Conservation (phyloP, 2,888 invertebrate genomes). For the Bombylius major region DNA sequence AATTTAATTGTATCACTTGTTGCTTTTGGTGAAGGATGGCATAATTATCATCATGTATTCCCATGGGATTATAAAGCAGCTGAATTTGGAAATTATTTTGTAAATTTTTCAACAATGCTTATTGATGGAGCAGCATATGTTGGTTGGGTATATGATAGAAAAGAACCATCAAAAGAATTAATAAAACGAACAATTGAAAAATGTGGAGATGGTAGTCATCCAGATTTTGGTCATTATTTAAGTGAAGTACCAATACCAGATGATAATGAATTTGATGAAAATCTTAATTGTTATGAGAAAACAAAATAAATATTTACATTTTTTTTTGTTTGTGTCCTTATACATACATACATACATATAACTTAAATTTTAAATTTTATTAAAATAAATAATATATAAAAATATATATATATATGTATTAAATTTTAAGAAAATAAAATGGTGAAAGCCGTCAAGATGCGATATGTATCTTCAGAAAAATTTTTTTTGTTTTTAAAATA, state of each 20-base stretch:
- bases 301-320: neutral
- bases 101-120: slow-evolving; percentile 57
- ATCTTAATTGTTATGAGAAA: slow-evolving; percentile 1
- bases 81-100: slow-evolving; percentile 56
- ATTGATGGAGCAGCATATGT: slow-evolving; percentile 57
- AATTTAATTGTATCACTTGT: slow-evolving; percentile 58
- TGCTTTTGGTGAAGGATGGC: slow-evolving; percentile 82
- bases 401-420: no score
- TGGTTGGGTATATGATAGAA: slow-evolving; percentile 67
- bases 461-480: no score
- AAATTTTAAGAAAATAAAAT: no score
- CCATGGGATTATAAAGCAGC: slow-evolving; percentile 89
- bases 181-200: slow-evolving; percentile 45
- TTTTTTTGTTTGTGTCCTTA: no score
- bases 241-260: slow-evolving; percentile 15
- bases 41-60: slow-evolving; percentile 89
- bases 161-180: slow-evolving; percentile 47
- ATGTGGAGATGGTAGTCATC: slow-evolving; percentile 34
- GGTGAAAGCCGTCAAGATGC: no score
- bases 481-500: no score
- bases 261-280: slow-evolving; percentile 4
- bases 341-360: no score
- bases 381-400: no score
- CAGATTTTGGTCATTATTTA: slow-evolving; percentile 15
- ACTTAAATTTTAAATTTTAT: no score